Conservation (phyloP, 2,797 vertebrate genomes). For the Lemur catta region DNA sequence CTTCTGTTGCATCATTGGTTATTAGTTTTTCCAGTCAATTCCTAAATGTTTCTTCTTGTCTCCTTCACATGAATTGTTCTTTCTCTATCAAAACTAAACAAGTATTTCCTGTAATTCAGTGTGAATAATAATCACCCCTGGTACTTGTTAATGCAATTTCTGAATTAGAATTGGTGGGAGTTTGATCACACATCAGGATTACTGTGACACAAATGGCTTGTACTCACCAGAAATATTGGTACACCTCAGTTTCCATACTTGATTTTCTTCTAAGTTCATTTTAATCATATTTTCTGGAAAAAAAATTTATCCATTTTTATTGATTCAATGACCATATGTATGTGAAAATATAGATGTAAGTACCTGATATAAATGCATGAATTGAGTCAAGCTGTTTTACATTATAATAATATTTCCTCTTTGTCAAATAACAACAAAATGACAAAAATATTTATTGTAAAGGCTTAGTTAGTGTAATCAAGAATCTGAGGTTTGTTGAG, state of each 20-base stretch:
- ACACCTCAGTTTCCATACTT: too few species aligned
- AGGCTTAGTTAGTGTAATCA: rapidly evolving
- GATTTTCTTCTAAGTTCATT: not conserved
- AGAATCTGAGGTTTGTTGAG: too few species aligned
- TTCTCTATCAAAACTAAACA: not conserved
- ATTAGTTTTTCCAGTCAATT: too few species aligned
- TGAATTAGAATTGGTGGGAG: not conserved
- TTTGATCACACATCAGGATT: not conserved
- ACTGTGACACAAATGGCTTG: not conserved
- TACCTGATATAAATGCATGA: not conserved
- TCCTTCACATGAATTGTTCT: not conserved
- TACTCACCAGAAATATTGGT: not conserved
- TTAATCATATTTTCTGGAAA: not conserved
- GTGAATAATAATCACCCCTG: not conserved
- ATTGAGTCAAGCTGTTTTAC: not conserved
- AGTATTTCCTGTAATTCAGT: not conserved
- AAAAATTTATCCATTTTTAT: not conserved
- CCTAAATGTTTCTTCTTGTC: not conserved
- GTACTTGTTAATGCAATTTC: not conserved
- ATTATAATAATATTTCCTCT: not conserved
- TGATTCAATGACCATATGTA: not conserved
- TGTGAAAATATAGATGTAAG: not conserved
- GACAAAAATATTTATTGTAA: not conserved
- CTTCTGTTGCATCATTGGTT: not conserved
- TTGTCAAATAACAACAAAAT: not conserved